Conservation (phyloP, 2,797 vertebrate species). For the Chelon auratus region DNA sequence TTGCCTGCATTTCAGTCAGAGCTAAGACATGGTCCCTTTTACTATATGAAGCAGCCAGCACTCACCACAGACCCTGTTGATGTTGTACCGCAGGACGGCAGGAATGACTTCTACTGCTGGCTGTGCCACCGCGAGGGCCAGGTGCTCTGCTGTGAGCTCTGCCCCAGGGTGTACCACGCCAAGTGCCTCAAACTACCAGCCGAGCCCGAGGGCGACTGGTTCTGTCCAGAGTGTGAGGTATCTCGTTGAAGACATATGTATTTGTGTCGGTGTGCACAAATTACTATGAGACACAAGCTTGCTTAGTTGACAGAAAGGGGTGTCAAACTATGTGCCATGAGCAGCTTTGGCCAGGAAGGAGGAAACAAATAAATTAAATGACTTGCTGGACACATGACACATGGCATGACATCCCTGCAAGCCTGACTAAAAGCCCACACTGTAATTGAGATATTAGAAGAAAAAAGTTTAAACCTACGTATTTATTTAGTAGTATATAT, state of each 20-base stretch:
- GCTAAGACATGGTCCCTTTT: conserved; percentile 99
- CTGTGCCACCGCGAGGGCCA: conserved; percentile 98
- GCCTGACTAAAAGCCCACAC: conserved; percentile 16
- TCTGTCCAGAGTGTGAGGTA: conserved; percentile 92
- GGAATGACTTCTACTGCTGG: conserved; percentile 99
- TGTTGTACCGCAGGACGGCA: conserved; percentile 99
- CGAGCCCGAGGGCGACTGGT: conserved; percentile 98
- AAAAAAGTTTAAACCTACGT: neutral
- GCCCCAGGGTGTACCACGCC: conserved; percentile 99
- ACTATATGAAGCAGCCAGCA: conserved; percentile 96
- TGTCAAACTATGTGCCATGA: conserved; percentile 24
- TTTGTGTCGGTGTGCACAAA: conserved; percentile 59
- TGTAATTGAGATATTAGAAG: neutral
- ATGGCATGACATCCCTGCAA: conserved; percentile 33
- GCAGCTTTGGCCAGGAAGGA: conserved; percentile 9
- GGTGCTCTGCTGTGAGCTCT: conserved; percentile 99
- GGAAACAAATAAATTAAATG: conserved; percentile 3
- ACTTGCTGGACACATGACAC: conserved; percentile 15
- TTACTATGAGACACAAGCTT: conserved; percentile 34
- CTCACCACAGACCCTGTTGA: conserved; percentile 98
- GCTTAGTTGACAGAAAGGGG: conserved; percentile 9
- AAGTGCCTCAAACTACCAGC: conserved; percentile 99
- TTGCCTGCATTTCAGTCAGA: conserved; percentile 99
- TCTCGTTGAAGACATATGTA: conserved; percentile 63
- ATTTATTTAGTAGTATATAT: neutral